A percentile compares a stretch with the other conserved stretches of the same genome.
Conservation (phyloP, 2,113 vertebrate genomes). For the Dasypus novemcinctus region DNA sequence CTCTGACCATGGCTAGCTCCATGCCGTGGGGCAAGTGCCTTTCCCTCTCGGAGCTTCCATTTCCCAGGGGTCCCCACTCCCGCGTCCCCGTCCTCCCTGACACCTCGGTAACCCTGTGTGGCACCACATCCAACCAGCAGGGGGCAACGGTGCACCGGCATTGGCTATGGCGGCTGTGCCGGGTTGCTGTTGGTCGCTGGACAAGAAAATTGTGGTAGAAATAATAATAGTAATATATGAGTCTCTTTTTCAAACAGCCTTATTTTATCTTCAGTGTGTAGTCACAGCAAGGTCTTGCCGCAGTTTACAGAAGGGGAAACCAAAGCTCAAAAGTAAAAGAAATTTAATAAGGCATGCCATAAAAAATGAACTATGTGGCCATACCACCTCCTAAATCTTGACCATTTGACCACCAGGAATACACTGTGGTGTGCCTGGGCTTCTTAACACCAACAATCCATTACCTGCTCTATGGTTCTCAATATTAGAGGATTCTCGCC, state of each 20-base stretch:
- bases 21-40: background rate
- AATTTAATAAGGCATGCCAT: background rate
- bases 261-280: background rate
- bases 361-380: background rate
- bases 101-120: background rate
- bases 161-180: background rate
- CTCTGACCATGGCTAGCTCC: background rate
- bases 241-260: background rate
- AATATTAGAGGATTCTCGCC: background rate
- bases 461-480: background rate
- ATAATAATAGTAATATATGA: background rate
- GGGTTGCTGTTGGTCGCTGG: background rate
- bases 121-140: slow-evolving; percentile 46
- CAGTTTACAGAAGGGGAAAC: background rate
- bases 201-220: background rate
- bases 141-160: slow-evolving; percentile 38
- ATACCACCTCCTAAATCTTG: background rate
- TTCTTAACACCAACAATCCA: background rate
- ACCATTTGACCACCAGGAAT: background rate
- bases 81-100: background rate
- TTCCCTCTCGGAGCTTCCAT: background rate
- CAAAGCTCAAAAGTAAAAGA: background rate
- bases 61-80: background rate
- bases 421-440: background rate
- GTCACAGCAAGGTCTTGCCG: background rate